Conservation (phyloP, 2,888 invertebrate species). For the Dermolepida albohirtum region DNA sequence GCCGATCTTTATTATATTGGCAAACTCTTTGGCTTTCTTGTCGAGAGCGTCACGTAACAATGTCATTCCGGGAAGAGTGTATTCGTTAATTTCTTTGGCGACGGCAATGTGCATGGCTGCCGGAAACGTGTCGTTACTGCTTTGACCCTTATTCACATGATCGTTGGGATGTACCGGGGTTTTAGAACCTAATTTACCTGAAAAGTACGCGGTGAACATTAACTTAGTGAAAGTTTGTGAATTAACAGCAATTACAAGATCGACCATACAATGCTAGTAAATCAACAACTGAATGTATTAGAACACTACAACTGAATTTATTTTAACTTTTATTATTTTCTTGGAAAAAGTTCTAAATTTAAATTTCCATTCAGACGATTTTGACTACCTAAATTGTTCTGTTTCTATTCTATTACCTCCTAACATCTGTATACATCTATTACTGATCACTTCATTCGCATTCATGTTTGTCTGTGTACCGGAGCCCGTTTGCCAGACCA, state of each 20-base stretch:
- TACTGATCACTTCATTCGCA: constrained; percentile 81
- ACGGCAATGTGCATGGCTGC: constrained; percentile 99
- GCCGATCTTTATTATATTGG: constrained; percentile 96
- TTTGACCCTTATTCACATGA: constrained; percentile 98
- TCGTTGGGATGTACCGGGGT: constrained; percentile 98
- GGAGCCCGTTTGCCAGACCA: constrained; percentile 99
- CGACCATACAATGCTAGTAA: too few relatives aligned
- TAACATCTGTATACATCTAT: constrained; percentile 60
- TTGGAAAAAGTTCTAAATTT: too few relatives aligned
- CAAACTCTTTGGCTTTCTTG: constrained; percentile 84
- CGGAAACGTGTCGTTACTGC: constrained; percentile 98
- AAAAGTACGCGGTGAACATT: neutral
- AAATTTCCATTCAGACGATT: too few relatives aligned
- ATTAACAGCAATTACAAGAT: too few relatives aligned
- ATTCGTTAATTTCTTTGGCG: constrained; percentile 85
- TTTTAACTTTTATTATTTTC: too few relatives aligned
- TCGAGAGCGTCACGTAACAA: constrained; percentile 79
- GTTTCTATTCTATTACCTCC: constrained; percentile 74
- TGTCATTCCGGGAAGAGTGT: constrained; percentile 85
- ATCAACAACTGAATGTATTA: too few relatives aligned
- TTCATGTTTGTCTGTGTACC: constrained; percentile 99
- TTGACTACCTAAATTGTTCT: too few relatives aligned
- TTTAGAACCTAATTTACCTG: constrained; percentile 84
- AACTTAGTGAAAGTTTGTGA: too few relatives aligned
- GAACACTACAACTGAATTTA: too few relatives aligned